Conservation (phyloP, 1,140 invertebrate genomes). For the Diorhabda carinulata region DNA sequence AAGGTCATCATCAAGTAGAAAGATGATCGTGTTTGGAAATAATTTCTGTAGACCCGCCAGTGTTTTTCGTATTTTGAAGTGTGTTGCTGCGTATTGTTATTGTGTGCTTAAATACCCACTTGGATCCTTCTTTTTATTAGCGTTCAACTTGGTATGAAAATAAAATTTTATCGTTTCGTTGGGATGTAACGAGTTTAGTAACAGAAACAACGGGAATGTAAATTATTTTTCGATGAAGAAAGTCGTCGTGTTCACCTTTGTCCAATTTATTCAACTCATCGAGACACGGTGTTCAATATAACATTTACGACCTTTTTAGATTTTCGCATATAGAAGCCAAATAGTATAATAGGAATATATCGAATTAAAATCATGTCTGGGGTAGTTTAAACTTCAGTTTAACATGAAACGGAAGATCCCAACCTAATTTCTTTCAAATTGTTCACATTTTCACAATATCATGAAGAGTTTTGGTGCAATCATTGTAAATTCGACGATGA, state of each 20-base stretch:
- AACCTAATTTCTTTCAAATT: too few relatives aligned
- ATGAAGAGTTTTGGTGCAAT: too few relatives aligned
- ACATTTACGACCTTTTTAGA: background rate
- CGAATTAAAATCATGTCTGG: too few relatives aligned
- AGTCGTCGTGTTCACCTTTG: background rate
- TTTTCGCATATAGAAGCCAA: background rate
- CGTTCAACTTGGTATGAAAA: constrained; percentile 8
- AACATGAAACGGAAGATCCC: too few relatives aligned
- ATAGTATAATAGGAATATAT: too few relatives aligned
- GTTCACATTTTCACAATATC: too few relatives aligned
- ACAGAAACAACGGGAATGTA: constrained; percentile 13
- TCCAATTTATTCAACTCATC: background rate
- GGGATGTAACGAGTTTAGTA: background rate
- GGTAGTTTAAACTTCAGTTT: too few relatives aligned
- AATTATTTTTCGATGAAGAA: constrained; percentile 9
- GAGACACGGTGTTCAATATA: background rate
- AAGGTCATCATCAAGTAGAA: too few relatives aligned
- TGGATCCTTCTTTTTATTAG: constrained; percentile 12
- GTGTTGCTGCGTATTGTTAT: constrained; percentile 6
- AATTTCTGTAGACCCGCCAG: too few relatives aligned
- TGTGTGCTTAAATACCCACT: constrained; percentile 20
- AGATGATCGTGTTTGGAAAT: too few relatives aligned
- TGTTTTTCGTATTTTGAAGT: background rate
- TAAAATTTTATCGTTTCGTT: constrained; percentile 14
- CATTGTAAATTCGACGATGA: too few relatives aligned